phyloP scores from a whole-genome alignment of 92 coral and sea anemone species.

The Porites rus region DNA sequence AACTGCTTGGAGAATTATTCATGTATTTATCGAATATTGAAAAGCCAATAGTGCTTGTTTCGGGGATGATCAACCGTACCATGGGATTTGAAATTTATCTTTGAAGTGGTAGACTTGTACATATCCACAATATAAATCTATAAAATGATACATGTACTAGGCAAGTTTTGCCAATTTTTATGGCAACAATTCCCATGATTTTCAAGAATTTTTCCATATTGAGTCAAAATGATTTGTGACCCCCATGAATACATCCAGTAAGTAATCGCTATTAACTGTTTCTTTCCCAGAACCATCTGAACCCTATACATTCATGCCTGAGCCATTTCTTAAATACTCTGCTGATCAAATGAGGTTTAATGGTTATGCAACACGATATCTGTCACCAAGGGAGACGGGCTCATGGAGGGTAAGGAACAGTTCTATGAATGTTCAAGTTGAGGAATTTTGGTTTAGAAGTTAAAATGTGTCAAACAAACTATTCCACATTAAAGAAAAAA shows the following conservation, averaged over 20 bases:
- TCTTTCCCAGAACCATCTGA: slow-evolving; percentile 71
- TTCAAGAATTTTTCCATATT: too few species aligned
- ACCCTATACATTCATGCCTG: slow-evolving; percentile 83
- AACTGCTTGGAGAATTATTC: background rate
- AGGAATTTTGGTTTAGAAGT: background rate
- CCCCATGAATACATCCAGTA: background rate
- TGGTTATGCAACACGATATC: slow-evolving; percentile 86
- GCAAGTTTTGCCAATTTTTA: too few species aligned
- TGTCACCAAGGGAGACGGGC: slow-evolving; percentile 83
- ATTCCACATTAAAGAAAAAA: too few species aligned
- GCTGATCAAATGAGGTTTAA: slow-evolving; percentile 73
- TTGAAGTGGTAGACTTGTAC: background rate
- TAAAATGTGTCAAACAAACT: too few species aligned
- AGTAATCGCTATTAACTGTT: background rate
- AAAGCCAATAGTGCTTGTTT: too few species aligned
- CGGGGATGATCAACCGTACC: background rate
- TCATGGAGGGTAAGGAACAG: slow-evolving; percentile 82
- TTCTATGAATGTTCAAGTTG: background rate
- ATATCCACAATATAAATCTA: background rate
- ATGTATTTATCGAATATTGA: too few species aligned
- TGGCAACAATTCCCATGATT: too few species aligned
- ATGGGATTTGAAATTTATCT: background rate
- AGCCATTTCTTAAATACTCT: slow-evolving; percentile 73
- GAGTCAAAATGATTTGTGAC: too few species aligned
- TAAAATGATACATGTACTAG: too few species aligned